Conservation (phyloP, 2,797 vertebrate species). For the Cyprinella venusta region DNA sequence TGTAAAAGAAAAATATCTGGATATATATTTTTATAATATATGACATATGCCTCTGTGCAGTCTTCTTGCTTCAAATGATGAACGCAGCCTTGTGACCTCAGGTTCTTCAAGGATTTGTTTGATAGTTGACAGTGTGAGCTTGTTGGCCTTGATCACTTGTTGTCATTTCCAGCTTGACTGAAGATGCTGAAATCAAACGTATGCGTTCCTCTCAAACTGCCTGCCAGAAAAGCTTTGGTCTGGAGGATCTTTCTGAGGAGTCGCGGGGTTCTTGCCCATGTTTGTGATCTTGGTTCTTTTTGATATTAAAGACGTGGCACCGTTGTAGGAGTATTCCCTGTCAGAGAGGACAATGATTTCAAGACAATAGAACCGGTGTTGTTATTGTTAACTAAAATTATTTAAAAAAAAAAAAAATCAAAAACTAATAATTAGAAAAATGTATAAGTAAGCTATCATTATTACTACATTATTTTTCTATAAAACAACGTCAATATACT, state of each 20-base stretch:
- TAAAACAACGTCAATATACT: not conserved
- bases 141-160: not conserved
- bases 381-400: not conserved
- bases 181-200: constrained; percentile 79
- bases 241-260: constrained; percentile 64
- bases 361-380: not conserved
- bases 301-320: constrained; percentile 78
- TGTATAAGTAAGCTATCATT: too few species aligned
- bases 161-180: constrained; percentile 21
- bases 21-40: not conserved
- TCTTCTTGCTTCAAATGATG: constrained; percentile 1
- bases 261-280: constrained; percentile 62
- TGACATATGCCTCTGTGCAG: not conserved
- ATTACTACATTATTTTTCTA: not conserved
- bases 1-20: not conserved
- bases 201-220: constrained; percentile 91
- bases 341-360: constrained; percentile 2
- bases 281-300: constrained; percentile 75
- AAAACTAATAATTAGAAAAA: too few species aligned
- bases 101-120: not conserved
- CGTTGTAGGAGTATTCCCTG: constrained; percentile 79
- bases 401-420: too few species aligned
- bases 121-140: constrained; percentile 8
- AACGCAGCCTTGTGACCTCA: not conserved
- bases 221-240: constrained; percentile 69